A percentile compares a stretch with the other conserved stretches of the same genome.
phyloP scores from a whole-genome alignment of 2,888 invertebrate genomes.

The Diaphora mendica region DNA sequence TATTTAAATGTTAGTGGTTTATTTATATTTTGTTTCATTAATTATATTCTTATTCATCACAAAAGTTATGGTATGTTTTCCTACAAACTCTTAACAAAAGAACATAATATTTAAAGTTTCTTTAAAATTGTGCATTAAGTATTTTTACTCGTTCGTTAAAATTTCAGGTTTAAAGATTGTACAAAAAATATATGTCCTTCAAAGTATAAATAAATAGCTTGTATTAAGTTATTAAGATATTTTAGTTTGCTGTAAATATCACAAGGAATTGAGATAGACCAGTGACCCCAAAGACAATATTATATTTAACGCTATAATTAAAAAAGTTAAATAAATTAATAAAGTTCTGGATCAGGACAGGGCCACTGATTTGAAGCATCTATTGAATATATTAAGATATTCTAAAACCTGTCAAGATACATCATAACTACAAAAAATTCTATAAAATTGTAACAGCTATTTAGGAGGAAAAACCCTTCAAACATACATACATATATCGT shows the following conservation, averaged over 20 bases:
- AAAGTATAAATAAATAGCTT: neutral
- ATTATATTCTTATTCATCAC: neutral
- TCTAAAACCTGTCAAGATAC: neutral
- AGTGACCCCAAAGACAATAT: neutral
- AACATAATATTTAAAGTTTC: neutral
- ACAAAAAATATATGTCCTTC: neutral
- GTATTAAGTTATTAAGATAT: neutral
- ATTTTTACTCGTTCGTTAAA: too few relatives aligned
- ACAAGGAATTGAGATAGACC: neutral
- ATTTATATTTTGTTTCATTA: neutral
- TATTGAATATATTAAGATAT: too few relatives aligned
- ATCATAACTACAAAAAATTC: neutral
- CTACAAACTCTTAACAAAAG: neutral
- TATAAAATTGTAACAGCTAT: neutral
- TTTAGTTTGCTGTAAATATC: neutral
- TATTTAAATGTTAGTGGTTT: neutral
- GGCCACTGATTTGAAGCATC: neutral
- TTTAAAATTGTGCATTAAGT: neutral
- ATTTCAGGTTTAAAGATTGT: too few relatives aligned
- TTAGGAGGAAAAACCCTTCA: neutral
- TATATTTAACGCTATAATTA: neutral
- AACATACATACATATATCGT: neutral
- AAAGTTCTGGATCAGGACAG: too few relatives aligned
- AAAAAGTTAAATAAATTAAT: neutral
- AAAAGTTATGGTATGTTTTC: neutral